Percentiles rank a stretch among this genome's conserved stretches.
phyloP scores from a whole-genome alignment of 2,888 invertebrate species.

The Sepiola atlantica region DNA sequence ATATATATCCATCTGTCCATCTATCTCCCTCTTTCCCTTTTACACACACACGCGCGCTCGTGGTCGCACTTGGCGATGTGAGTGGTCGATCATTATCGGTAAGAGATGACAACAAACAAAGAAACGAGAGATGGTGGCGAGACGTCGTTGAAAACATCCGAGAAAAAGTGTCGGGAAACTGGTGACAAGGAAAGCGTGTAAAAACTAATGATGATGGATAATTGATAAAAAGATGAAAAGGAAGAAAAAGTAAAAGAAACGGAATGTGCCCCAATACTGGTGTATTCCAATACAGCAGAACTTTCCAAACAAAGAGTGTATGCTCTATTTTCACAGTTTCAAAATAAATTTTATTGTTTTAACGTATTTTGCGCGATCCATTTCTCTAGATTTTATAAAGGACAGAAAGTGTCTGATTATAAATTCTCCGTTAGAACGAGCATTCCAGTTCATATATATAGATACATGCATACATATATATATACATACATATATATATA shows the following conservation, averaged over 20 bases:
- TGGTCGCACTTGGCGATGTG: background rate
- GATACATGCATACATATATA: too few relatives aligned
- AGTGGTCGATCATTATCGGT: background rate
- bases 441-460: too few relatives aligned
- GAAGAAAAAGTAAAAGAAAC: background rate
- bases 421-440: too few relatives aligned
- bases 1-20: background rate
- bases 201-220: background rate
- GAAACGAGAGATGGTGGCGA: background rate
- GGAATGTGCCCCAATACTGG: background rate
- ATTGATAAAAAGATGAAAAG: background rate
- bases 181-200: background rate
- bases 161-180: background rate
- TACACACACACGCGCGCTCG: background rate
- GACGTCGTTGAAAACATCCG: background rate
- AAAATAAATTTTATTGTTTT: too few relatives aligned
- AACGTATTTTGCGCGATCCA: too few relatives aligned
- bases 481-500: too few relatives aligned
- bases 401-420: too few relatives aligned
- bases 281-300: background rate
- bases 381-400: too few relatives aligned
- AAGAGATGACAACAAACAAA: background rate
- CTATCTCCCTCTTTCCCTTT: background rate
- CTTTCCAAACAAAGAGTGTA: background rate
- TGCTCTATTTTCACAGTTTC: too few relatives aligned